These are phyloP conservation scores for Hemistola chrysoprasaria DNA, from an alignment of 2,888 invertebrate genomes.

Conservation along the genomic window DNA sequence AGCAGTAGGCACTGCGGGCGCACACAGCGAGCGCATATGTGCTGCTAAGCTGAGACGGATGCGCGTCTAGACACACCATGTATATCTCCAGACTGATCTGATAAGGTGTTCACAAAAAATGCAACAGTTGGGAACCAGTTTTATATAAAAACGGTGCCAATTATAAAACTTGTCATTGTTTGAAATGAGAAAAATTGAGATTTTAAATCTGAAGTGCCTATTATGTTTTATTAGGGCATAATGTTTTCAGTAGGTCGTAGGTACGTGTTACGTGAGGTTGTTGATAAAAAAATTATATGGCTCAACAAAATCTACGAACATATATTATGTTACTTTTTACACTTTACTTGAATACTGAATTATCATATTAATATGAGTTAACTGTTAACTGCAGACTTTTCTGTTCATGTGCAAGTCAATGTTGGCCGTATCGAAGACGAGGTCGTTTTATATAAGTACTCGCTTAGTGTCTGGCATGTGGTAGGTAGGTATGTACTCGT, in stretches of 20 bases:
- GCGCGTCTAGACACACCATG: constrained; percentile 59
- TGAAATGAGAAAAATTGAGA: constrained; percentile 10
- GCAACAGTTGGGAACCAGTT: constrained; percentile 41
- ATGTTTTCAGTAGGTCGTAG: no score
- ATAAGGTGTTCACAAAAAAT: constrained; percentile 51
- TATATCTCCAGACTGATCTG: constrained; percentile 64
- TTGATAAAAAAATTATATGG: no score
- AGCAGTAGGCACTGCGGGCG: constrained; percentile 7
- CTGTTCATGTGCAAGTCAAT: constrained; percentile 39
- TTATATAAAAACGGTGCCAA: constrained; percentile 50
- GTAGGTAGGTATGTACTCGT: constrained; percentile 68
- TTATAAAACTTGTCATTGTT: constrained; percentile 48
- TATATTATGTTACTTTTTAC: no score
- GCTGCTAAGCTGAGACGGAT: constrained; percentile 51
- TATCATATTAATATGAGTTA: no score
- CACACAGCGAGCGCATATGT: constrained; percentile 45
- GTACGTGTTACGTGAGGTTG: no score
- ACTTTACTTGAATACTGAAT: no score
- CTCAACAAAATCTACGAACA: no score
- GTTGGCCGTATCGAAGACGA: constrained; percentile 34
- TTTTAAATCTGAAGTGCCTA: no score
- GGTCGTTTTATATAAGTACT: constrained; percentile 51
- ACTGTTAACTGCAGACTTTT: constrained; percentile 21
- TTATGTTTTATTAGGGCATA: no score
- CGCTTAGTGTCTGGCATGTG: constrained; percentile 77